Percentiles rank a stretch among this genome's conserved stretches.
phyloP scores from a whole-genome alignment of 2,888 invertebrate genomes.

The Megamerina dolium region DNA sequence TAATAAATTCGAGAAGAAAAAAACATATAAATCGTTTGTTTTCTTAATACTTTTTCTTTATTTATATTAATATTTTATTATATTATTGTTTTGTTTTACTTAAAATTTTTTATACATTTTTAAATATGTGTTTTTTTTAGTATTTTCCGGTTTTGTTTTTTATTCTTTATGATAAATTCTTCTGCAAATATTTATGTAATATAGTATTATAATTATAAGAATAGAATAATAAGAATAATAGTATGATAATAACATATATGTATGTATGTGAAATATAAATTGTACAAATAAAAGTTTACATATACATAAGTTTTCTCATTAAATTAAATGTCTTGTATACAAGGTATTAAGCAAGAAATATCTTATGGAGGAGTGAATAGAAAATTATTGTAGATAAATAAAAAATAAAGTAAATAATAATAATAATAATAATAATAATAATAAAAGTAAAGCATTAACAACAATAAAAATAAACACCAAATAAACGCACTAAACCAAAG shows the following conservation, averaged over 20 bases:
- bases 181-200: slow-evolving; percentile 23
- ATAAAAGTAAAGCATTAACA: no score
- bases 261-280: no score
- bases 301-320: no score
- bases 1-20: no score
- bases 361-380: slow-evolving; percentile 7
- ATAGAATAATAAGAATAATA: slow-evolving; percentile 12
- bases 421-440: slow-evolving; percentile 1
- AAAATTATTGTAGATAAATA: slow-evolving; percentile 7
- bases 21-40: not conserved
- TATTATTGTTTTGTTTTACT: no score
- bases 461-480: no score
- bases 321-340: not conserved
- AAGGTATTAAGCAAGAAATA: slow-evolving; percentile 5
- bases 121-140: slow-evolving; percentile 11
- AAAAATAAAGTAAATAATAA: slow-evolving; percentile 7
- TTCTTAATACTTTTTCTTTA: slow-evolving; percentile 14
- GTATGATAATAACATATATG: not conserved
- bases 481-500: no score
- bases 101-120: slow-evolving; percentile 13
- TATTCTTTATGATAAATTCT: slow-evolving; percentile 26
- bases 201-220: not conserved
- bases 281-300: no score
- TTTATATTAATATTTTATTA: slow-evolving; percentile 5
- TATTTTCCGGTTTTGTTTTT: slow-evolving; percentile 14